These are phyloP conservation scores for Sinhomidia bicolor DNA, from an alignment of 2,888 invertebrate genomes.

Conservation along the genomic window DNA sequence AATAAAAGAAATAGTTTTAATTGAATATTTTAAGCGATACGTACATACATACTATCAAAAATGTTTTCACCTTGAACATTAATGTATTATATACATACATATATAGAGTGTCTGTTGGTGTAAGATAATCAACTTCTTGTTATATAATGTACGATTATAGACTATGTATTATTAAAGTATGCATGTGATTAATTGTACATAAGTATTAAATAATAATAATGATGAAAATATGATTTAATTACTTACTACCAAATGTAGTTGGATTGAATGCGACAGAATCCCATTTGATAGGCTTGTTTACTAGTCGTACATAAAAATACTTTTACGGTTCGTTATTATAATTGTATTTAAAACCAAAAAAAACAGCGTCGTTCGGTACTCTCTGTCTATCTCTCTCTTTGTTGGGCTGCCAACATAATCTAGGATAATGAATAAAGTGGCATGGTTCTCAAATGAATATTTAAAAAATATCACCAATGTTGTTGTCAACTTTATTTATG, in stretches of 20 bases:
- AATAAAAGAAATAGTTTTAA: neutral
- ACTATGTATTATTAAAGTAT: neutral
- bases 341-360: constrained; percentile 35
- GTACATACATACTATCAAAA: constrained; percentile 1
- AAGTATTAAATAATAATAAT: neutral
- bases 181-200: constrained; percentile 19
- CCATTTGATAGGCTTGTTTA: constrained; percentile 66
- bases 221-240: constrained; percentile 18
- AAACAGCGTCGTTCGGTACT: constrained; percentile 60
- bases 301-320: constrained; percentile 64
- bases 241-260: constrained; percentile 21
- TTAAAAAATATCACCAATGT: too few species aligned
- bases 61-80: constrained; percentile 3
- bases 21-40: neutral
- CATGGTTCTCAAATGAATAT: constrained; percentile 68
- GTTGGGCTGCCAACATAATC: constrained; percentile 68
- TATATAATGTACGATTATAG: neutral
- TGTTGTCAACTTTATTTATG: too few species aligned
- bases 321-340: constrained; percentile 60
- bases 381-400: constrained; percentile 45
- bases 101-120: neutral
- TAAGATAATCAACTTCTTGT: neutral
- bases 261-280: constrained; percentile 54
- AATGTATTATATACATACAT: neutral
- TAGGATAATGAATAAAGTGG: constrained; percentile 60